phyloP scores from a whole-genome alignment of 2,797 vertebrate genomes.

The Acrocephalus scirpaceus region DNA sequence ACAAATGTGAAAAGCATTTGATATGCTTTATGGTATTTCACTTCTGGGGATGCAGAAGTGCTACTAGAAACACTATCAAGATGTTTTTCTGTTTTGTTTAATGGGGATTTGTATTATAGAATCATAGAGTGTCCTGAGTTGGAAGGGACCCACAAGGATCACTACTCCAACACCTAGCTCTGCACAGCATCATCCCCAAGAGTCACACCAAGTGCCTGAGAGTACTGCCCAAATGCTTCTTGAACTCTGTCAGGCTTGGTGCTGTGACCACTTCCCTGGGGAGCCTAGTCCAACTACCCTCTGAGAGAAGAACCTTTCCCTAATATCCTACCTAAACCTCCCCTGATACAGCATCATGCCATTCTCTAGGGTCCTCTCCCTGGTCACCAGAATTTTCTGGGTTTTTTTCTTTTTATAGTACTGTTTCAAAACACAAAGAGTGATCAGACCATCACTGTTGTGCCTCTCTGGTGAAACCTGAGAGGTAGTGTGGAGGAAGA shows the following conservation, averaged over 20 bases:
- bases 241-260: background rate
- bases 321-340: background rate
- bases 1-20: background rate
- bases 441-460: background rate
- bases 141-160: background rate
- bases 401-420: background rate
- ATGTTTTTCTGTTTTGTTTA: background rate
- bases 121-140: background rate
- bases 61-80: background rate
- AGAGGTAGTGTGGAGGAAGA: background rate
- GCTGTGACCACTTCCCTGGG: background rate
- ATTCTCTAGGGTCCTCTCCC: background rate
- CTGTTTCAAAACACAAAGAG: background rate
- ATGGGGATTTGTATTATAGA: background rate
- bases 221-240: background rate
- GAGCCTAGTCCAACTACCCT: background rate
- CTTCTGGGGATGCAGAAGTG: background rate
- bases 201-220: background rate
- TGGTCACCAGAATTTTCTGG: background rate
- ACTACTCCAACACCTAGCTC: too few relatives aligned
- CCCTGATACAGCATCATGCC: accelerated
- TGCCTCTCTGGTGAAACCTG: background rate
- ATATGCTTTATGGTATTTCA: background rate
- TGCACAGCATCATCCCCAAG: background rate
- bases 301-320: background rate